These are phyloP conservation scores for Ypsolopha sequella DNA, from an alignment of 2,888 invertebrate genomes.

Conservation along the genomic window DNA sequence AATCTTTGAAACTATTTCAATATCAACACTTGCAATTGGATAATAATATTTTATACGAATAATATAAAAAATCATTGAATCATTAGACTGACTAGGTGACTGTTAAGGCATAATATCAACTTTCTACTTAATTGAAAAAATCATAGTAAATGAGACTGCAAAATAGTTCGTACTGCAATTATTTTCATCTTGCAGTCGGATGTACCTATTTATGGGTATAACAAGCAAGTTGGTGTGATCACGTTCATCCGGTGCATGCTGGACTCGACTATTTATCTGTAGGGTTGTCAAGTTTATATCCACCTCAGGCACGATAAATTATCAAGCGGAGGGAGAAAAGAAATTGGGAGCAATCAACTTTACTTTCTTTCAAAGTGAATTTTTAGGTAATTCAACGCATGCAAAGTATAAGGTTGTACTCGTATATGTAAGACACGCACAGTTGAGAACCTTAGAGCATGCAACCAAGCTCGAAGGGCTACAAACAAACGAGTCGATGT, in stretches of 20 bases:
- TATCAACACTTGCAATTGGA: no score
- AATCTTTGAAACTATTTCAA: no score
- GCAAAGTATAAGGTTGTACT: no score
- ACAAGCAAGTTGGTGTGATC: conserved; percentile 4
- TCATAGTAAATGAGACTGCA: conserved; percentile 15
- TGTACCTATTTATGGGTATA: conserved; percentile 18
- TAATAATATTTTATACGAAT: no score
- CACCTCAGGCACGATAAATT: neutral
- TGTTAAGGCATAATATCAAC: neutral
- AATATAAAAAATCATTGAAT: no score
- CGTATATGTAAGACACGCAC: no score
- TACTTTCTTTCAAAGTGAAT: no score
- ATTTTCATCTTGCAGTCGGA: conserved; percentile 22
- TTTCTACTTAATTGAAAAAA: conserved; percentile 23
- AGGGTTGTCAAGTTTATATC: neutral
- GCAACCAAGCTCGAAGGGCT: neutral
- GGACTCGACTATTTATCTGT: neutral
- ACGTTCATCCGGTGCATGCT: conserved; percentile 15
- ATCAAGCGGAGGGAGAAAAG: neutral
- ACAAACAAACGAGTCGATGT: conserved; percentile 1
- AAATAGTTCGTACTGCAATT: conserved; percentile 17
- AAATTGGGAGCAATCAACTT: no score
- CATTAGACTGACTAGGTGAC: no score
- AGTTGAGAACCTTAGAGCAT: neutral
- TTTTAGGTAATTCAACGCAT: no score